Base-by-base conservation (phyloP, 2,797 vertebrate genomes). In the Vespertilio murinus region DNA sequence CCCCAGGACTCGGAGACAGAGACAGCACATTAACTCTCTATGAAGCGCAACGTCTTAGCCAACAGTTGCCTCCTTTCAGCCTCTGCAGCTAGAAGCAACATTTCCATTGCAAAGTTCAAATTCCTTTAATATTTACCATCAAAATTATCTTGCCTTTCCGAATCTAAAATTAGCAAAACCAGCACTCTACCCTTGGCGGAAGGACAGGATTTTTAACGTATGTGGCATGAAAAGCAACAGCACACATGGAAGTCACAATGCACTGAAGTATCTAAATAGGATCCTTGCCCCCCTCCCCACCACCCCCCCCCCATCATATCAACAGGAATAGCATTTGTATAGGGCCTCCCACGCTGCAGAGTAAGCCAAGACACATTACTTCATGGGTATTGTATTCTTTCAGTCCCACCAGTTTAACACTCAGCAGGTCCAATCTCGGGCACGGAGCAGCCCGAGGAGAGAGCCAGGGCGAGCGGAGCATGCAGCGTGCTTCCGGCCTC, bases 141-240 rank as follows among this genome's bases (percentile, higher is more conserved):
- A 67, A 75, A 86, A 71, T 56, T 28, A 38, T 56, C 70, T 90
- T 78, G 54, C 17, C 30, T 18, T 20, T 87, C 28, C 42, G 67
- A 88, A 22, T 89, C 61, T 94, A 93, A 69, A 81, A 82, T 82
- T 75, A 85, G 65, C 54, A 79, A 70, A 87, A 71, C 45, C 40
- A 74, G 65, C 13, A 38, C 61, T 52, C 35, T 67, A 49, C 3
- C 25, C 17, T 67, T 89, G 88, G 71, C 33, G 38, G 70, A 13
- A 83, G 7, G n/a, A 75, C 42, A 49, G 16, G 45, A 91, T 35
- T 82, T 78, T 81, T 79, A 38, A 64, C 64, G 49, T 59, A 8
- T 49, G 30, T 64, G 45, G 38, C 54, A 38, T 69, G 30, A 69
- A 91, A 91, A 88, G 25, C 42, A 80, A 14, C 1, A 1, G 33